A percentile compares a stretch with the other conserved stretches of the same genome.
These are phyloP conservation scores for Pholis gunnellus DNA, from an alignment of 2,113 vertebrate genomes.

Conservation along the genomic window DNA sequence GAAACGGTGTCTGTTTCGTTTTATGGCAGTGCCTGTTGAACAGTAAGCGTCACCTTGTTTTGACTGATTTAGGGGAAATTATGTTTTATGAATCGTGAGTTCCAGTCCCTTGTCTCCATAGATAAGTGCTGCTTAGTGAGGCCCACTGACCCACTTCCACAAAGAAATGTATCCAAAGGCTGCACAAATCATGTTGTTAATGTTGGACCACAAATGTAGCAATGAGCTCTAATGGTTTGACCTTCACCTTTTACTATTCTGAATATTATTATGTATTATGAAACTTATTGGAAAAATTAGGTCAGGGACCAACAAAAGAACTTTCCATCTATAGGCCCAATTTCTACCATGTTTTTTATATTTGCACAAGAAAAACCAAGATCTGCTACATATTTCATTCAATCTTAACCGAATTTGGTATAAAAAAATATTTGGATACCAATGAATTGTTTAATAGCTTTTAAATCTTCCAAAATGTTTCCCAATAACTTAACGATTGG, in stretches of 20 bases:
- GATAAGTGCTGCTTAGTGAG: slow-evolving; percentile 9
- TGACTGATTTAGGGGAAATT: slow-evolving; percentile 36
- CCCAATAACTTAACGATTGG: background rate
- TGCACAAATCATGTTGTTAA: background rate
- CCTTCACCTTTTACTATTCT: background rate
- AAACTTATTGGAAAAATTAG: background rate
- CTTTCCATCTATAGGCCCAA: background rate
- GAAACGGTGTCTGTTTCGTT: slow-evolving; percentile 7
- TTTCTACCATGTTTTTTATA: background rate
- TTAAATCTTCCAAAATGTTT: background rate
- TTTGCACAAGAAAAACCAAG: background rate
- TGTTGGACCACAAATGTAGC: background rate
- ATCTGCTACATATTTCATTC: background rate
- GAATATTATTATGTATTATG: background rate
- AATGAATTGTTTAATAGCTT: background rate
- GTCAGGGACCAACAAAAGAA: background rate
- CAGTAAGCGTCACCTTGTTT: slow-evolving; percentile 16
- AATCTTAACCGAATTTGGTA: background rate
- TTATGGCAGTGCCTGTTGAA: slow-evolving; percentile 11
- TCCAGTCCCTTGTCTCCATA: background rate
- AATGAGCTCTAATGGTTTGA: background rate
- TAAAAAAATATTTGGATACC: background rate
- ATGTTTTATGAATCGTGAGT: slow-evolving; percentile 6
- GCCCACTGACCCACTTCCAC: slow-evolving; percentile 28
- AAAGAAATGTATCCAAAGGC: background rate